These are phyloP conservation scores for Xenus cinereus DNA, from an alignment of 2,113 vertebrate genomes.

Conservation along the genomic window DNA sequence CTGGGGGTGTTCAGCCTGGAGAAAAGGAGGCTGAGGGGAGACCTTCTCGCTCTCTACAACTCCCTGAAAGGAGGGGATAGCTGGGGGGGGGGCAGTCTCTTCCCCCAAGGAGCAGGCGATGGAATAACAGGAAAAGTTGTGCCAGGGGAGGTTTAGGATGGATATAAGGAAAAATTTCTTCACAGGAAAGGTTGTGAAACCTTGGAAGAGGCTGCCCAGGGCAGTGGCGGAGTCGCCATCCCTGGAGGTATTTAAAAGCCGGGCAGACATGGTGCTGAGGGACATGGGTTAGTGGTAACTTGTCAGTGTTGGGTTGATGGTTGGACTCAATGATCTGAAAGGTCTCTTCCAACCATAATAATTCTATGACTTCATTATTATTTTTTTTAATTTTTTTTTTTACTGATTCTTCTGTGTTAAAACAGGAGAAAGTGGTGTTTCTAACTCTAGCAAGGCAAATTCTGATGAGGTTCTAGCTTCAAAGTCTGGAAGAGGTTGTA, in stretches of 20 bases:
- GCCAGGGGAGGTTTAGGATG: not conserved
- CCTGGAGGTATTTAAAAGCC: not conserved
- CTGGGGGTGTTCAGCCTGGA: not conserved
- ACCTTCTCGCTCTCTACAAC: not conserved
- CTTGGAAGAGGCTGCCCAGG: not conserved
- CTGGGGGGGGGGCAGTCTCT: not conserved
- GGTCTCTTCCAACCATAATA: not conserved
- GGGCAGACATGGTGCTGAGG: not conserved
- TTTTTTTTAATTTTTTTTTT: not conserved
- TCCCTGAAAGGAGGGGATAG: not conserved
- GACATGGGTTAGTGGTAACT: not conserved
- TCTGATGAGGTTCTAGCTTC: not conserved
- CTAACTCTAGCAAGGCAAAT: not conserved
- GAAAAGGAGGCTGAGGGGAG: not conserved
- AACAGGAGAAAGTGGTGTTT: not conserved
- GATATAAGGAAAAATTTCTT: not conserved
- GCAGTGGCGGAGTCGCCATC: not conserved
- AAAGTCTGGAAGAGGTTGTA: not conserved
- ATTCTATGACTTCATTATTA: not conserved
- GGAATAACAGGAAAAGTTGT: not conserved
- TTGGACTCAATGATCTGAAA: not conserved
- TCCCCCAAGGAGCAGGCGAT: not conserved
- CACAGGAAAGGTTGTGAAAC: not conserved
- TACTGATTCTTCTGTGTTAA: accelerated
- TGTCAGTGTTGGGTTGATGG: not conserved